Conservation (phyloP, 30 jellyfish, hydroid and myxozoan genomes). For the Calvadosia cruxmelitensis region DNA sequence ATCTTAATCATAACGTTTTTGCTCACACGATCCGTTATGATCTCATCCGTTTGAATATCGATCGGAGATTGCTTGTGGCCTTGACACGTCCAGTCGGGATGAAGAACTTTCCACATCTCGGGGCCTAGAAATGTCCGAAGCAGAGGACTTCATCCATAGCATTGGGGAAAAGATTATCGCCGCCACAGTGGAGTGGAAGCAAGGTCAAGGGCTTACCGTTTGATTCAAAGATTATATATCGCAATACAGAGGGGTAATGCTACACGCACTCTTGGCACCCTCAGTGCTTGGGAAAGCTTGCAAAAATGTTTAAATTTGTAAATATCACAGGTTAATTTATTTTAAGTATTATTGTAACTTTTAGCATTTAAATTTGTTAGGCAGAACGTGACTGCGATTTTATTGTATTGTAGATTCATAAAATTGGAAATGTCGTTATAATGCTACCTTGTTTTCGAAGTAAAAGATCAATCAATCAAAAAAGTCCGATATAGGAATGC, state of each 20-base stretch:
- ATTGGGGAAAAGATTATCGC: not conserved
- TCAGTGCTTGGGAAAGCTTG: no score
- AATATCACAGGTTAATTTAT: no score
- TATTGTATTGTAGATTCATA: no score
- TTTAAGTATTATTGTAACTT: no score
- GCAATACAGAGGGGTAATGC: not conserved
- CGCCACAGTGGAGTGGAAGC: no score
- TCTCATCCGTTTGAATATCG: conserved; percentile 42
- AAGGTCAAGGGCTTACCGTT: not conserved
- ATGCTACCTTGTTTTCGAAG: no score
- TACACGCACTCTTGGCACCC: not conserved
- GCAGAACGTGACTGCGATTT: no score
- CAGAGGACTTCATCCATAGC: not conserved
- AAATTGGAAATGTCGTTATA: no score
- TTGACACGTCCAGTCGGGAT: conserved; percentile 87
- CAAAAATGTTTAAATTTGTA: no score
- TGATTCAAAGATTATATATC: not conserved
- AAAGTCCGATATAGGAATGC: not conserved
- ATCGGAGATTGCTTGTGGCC: conserved; percentile 92
- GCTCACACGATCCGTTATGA: conserved; percentile 29
- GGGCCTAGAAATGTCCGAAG: conserved; percentile 54
- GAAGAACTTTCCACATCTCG: conserved; percentile 71
- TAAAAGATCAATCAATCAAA: no score
- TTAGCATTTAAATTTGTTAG: no score
- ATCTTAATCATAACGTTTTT: conserved; percentile 48